phyloP scores from a whole-genome alignment of 2,797 vertebrate species.

The Vespertilio murinus region DNA sequence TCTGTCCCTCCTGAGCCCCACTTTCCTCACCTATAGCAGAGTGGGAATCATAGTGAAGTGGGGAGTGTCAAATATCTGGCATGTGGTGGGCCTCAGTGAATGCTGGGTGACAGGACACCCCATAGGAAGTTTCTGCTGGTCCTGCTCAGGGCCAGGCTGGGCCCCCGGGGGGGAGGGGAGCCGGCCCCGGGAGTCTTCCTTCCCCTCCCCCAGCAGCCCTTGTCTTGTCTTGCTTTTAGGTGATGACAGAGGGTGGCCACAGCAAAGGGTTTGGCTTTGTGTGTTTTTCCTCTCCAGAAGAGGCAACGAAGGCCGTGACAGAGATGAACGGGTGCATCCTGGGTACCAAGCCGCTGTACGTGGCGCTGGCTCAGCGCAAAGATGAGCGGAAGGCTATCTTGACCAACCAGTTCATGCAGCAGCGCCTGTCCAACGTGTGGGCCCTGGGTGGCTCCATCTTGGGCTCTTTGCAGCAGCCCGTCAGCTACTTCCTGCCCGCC shows the following conservation, averaged over 20 bases:
- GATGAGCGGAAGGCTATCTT: constrained; percentile 98
- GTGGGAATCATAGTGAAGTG: not conserved
- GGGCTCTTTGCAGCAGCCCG: constrained; percentile 90
- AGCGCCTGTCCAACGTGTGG: constrained; percentile 91
- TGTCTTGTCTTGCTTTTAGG: constrained; percentile 87
- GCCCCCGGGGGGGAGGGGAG: not conserved
- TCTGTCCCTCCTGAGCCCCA: not conserved
- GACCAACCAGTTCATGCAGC: constrained; percentile 98
- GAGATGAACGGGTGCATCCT: constrained; percentile 98
- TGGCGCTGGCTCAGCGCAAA: constrained; percentile 95
- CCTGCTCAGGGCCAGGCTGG: not conserved
- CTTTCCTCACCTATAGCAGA: not conserved
- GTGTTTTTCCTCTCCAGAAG: constrained; percentile 99
- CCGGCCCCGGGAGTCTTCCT: not conserved
- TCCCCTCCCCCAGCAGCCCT: constrained; percentile 62
- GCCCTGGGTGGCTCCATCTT: constrained; percentile 89
- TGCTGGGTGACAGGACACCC: too few species aligned
- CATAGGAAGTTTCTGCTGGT: not conserved
- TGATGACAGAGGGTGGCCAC: constrained; percentile 96
- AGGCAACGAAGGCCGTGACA: constrained; percentile 97
- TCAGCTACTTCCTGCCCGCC: constrained; percentile 91
- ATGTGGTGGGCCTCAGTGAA: constrained; percentile 46
- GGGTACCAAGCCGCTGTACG: constrained; percentile 96
- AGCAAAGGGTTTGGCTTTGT: constrained; percentile 99
- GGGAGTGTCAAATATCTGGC: not conserved